Conservation (phyloP, 2,797 vertebrate genomes). For the Pempheris klunzingeri region DNA sequence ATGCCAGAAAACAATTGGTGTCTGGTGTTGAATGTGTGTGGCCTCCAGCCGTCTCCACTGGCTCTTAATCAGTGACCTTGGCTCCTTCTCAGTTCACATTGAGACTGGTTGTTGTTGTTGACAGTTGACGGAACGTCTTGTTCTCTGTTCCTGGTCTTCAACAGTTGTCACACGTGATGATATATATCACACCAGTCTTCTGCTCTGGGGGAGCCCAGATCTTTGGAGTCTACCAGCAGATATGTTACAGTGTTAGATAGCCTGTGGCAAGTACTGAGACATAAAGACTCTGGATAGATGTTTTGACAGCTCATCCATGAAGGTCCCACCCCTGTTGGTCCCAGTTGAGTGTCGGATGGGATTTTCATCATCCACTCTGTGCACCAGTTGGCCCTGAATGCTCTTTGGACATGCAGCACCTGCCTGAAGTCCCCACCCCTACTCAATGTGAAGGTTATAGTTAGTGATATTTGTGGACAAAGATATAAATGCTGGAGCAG, state of each 20-base stretch:
- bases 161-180: no score
- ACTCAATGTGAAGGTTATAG: neutral
- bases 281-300: neutral
- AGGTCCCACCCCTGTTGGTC: neutral
- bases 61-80: no score
- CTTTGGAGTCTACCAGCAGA: neutral
- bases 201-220: neutral
- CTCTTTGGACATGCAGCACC: neutral
- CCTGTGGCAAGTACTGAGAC: neutral
- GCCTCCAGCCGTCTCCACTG: no score
- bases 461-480: neutral
- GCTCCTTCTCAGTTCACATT: no score
- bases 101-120: no score
- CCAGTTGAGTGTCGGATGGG: neutral
- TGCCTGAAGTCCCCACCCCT: neutral
- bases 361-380: neutral
- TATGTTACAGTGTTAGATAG: neutral
- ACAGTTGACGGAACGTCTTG: no score
- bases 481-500: neutral
- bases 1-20: neutral
- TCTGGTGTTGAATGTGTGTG: no score
- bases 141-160: no score
- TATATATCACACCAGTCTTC: no score
- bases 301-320: neutral
- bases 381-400: neutral